Conservation (phyloP, 2,888 invertebrate genomes). For the Cantharis lateralis region DNA sequence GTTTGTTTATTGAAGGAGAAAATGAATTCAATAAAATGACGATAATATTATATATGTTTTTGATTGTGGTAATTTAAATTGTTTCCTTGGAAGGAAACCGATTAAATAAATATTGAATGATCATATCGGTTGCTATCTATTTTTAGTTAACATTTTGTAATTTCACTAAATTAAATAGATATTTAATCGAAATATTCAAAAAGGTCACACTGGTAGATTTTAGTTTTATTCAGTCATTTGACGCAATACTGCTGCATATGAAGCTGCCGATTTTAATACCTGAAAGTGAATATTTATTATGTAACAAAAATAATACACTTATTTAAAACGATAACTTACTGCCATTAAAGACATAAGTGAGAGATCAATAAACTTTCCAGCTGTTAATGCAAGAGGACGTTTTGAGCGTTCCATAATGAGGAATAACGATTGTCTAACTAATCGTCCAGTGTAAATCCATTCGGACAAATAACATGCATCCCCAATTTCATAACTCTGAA, state of each 20-base stretch:
- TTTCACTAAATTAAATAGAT: background rate
- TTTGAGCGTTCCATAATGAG: slow-evolving; percentile 42
- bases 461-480: slow-evolving; percentile 40
- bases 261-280: slow-evolving; percentile 15
- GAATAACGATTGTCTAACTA: slow-evolving; percentile 34
- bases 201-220: too few species aligned
- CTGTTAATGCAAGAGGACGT: slow-evolving; percentile 38
- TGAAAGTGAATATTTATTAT: background rate
- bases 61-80: too few species aligned
- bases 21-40: too few species aligned
- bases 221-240: background rate
- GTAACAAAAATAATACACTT: background rate
- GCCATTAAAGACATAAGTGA: slow-evolving; percentile 35
- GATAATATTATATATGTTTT: too few species aligned
- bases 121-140: too few species aligned
- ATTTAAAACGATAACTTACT: slow-evolving; percentile 24
- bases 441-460: slow-evolving; percentile 35
- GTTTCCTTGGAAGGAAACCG: too few species aligned
- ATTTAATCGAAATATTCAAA: too few species aligned
- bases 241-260: slow-evolving; percentile 13
- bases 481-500: slow-evolving; percentile 36
- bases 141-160: background rate
- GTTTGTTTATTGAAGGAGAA: too few species aligned
- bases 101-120: too few species aligned
- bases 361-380: slow-evolving; percentile 39